Conservation (phyloP, 2,113 vertebrate species). For the Callithrix jacchus region DNA sequence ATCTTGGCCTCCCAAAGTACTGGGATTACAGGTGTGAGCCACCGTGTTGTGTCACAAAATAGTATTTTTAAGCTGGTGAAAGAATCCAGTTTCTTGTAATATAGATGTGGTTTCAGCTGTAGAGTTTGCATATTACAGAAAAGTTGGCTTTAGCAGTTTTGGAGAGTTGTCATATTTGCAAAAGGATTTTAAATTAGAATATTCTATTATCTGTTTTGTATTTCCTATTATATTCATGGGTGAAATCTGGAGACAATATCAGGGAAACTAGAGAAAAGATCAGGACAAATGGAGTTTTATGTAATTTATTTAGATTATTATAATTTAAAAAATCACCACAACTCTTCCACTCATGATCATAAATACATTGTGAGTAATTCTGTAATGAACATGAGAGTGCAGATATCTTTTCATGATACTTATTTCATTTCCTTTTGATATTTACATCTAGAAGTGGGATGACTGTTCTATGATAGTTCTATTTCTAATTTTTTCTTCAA, state of each 20-base stretch:
- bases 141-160: not conserved
- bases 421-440: not conserved
- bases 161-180: not conserved
- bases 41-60: too few species aligned
- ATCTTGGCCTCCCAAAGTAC: too few species aligned
- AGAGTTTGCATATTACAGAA: not conserved
- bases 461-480: not conserved
- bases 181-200: not conserved
- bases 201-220: not conserved
- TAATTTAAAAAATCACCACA: not conserved
- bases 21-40: too few species aligned
- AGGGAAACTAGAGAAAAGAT: not conserved
- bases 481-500: not conserved
- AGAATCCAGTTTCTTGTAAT: not conserved
- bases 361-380: not conserved
- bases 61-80: not conserved
- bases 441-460: not conserved
- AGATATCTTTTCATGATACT: not conserved
- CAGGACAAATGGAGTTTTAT: constrained; percentile 1
- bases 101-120: not conserved
- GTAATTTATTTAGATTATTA: not conserved
- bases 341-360: not conserved
- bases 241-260: not conserved
- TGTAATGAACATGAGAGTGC: not conserved
- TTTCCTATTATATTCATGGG: not conserved